phyloP scores from a whole-genome alignment of 2,888 invertebrate genomes.

The Pteria penguin region DNA sequence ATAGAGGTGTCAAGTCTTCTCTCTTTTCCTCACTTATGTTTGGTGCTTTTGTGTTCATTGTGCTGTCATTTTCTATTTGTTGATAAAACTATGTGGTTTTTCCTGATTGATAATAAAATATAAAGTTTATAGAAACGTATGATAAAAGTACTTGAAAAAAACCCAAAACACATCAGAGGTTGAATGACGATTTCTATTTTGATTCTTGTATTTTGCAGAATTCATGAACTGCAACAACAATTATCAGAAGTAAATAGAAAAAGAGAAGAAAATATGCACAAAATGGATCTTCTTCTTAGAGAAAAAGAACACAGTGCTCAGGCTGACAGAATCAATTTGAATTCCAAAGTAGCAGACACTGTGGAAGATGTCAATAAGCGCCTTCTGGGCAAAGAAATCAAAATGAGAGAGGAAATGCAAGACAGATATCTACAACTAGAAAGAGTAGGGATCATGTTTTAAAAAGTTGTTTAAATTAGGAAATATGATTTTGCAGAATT shows the following conservation, averaged over 20 bases:
- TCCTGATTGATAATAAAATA: no score
- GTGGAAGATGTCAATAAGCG: conserved; percentile 77
- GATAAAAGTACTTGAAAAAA: not conserved
- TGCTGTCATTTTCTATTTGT: no score
- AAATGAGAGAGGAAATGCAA: conserved; percentile 77
- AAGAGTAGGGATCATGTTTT: no score
- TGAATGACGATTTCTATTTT: not conserved
- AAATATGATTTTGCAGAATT: no score
- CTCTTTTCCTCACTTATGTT: no score
- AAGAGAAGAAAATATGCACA: conserved; percentile 76
- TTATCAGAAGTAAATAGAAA: conserved; percentile 73
- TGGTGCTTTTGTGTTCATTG: no score
- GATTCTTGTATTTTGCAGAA: conserved; percentile 45
- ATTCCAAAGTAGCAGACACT: conserved; percentile 72
- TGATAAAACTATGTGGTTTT: no score
- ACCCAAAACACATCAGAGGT: not conserved
- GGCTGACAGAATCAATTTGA: conserved; percentile 72
- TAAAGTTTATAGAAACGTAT: no score
- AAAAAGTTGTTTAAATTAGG: no score
- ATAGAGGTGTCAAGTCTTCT: no score
- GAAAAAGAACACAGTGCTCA: conserved; percentile 76
- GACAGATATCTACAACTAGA: conserved; percentile 74
- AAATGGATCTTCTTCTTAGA: conserved; percentile 73
- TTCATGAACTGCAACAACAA: conserved; percentile 63
- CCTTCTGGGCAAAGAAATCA: conserved; percentile 76